Evolutionary conservation across 2,797 vertebrate species (phyloP), one percentile per base, ranked within the genome.

Genomic region (Coendou prehensilis): DNA sequence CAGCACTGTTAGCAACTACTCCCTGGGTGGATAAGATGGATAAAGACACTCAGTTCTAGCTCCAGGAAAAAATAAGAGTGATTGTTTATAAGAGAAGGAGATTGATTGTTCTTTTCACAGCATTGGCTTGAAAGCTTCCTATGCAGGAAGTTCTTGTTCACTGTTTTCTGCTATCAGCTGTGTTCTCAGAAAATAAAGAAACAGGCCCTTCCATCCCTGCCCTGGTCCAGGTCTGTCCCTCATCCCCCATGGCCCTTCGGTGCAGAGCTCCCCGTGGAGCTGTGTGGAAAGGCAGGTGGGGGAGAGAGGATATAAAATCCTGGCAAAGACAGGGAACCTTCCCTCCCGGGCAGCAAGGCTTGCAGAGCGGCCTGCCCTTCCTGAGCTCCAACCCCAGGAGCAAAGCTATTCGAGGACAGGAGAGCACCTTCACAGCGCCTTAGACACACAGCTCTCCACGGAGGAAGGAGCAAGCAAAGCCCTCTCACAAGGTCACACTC

Each of bases 141-240:
- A 80, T 95, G 37, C 45, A 85, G 76, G 20, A 96, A 63, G 52
- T 86, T 84, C 61, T 37, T 82, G 52, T 18, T 41, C 47, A 85
- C 88, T 73, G 50, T 94, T 93, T 93, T 92, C 76, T 78, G 52
- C 33, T 59, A 50, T 57, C 50, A 47, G n/a, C 33, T 17, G 56
- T 14, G 56, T 91, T 33, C 59, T 89, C 63, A 57, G 45, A 83
- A 81, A 82, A 63, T 9, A 92, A 83, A 91, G 61, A 87, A 93
- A 41, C 26, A 6, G 30, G n/a, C 20, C 41, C 17, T 83, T 37
- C 50, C 10, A 50, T 69, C 28, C 69, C 63, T 61, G 26, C 30
- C 4, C 14, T 33, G 28, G 52, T 20, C 86, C 67, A 45, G 2
- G 6, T 84, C 91, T 2, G 3, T 1, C 47, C 26, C 33, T 7